phyloP scores from a whole-genome alignment of 2,797 vertebrate species.

The Sebastes aleutianus region DNA sequence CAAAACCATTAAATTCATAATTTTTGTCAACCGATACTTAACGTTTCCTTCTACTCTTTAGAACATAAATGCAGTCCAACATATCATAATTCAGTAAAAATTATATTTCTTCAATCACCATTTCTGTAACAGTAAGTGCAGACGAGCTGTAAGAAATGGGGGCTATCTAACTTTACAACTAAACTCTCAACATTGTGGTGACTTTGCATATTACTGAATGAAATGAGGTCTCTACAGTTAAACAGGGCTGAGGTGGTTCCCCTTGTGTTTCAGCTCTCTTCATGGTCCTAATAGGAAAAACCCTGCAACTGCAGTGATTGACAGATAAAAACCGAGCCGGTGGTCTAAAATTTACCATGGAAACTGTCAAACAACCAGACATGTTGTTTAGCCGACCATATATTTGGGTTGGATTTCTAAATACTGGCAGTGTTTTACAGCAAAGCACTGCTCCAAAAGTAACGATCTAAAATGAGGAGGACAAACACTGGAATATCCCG shows the following conservation, averaged over 20 bases:
- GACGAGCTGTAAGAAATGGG: not conserved
- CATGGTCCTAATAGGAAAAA: slow-evolving; percentile 51
- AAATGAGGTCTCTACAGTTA: not conserved
- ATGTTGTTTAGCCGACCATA: slow-evolving; percentile 43
- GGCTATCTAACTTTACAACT: not conserved
- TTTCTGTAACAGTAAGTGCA: not conserved
- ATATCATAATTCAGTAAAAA: not conserved
- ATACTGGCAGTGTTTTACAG: slow-evolving; percentile 28
- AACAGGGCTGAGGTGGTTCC: not conserved
- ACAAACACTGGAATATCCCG: slow-evolving; percentile 32
- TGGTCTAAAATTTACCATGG: slow-evolving; percentile 45
- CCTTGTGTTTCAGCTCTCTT: slow-evolving; percentile 20
- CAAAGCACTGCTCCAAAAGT: slow-evolving; percentile 16
- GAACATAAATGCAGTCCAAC: not conserved
- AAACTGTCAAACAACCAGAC: slow-evolving; percentile 65
- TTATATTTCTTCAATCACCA: not conserved
- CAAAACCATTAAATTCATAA: too few relatives aligned
- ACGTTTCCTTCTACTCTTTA: not conserved
- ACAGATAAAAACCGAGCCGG: slow-evolving; percentile 47
- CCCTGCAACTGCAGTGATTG: slow-evolving; percentile 34
- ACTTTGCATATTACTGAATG: not conserved
- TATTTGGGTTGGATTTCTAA: slow-evolving; percentile 55
- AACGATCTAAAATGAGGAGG: slow-evolving; percentile 32
- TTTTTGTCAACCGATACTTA: too few relatives aligned
- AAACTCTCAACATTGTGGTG: not conserved